A percentile compares a stretch with the other conserved stretches of the same genome.
Evolutionary conservation across 2,888 invertebrate genomes (phyloP).

Genomic region (Ophion ventricosus): DNA sequence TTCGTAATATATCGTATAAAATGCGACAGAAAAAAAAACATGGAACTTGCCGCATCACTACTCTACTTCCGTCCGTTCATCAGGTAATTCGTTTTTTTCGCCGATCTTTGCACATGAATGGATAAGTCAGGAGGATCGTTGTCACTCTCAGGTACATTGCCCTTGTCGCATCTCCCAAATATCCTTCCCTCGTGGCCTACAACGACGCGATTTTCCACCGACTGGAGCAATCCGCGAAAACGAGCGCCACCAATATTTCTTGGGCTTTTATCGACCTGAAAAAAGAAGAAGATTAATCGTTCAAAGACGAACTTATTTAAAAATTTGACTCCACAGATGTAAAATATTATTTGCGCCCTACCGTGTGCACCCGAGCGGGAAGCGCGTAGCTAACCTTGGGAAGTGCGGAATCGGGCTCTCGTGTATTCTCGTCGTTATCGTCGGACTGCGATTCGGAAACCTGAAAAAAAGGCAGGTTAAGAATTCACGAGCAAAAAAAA

Average conservation of each 20-base stretch:
- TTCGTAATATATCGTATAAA: neutral
- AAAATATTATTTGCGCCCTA: slow-evolving; percentile 57
- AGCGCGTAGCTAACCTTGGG: slow-evolving; percentile 73
- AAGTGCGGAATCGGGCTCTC: slow-evolving; percentile 64
- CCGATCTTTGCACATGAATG: slow-evolving; percentile 69
- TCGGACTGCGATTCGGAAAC: slow-evolving; percentile 41
- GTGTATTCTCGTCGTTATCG: slow-evolving; percentile 63
- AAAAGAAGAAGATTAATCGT: neutral
- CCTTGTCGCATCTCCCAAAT: slow-evolving; percentile 38
- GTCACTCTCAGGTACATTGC: slow-evolving; percentile 60
- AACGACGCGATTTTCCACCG: slow-evolving; percentile 73
- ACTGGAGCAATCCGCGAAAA: slow-evolving; percentile 69
- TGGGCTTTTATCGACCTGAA: slow-evolving; percentile 62
- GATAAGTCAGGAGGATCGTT: slow-evolving; percentile 69
- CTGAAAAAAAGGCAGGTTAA: slow-evolving; percentile 38
- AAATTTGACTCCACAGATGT: neutral
- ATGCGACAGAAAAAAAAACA: slow-evolving; percentile 28
- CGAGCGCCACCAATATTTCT: slow-evolving; percentile 63
- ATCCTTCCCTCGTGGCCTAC: slow-evolving; percentile 74
- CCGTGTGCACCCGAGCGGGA: slow-evolving; percentile 70
- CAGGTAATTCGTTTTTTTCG: slow-evolving; percentile 66
- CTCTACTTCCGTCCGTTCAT: slow-evolving; percentile 38
- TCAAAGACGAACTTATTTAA: slow-evolving; percentile 1
- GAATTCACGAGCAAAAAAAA: neutral
- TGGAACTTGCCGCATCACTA: slow-evolving; percentile 22